Evolutionary conservation across 2,888 invertebrate species (phyloP), one percentile per base, ranked within the genome.

Genomic region (Apodemia duryi): DNA sequence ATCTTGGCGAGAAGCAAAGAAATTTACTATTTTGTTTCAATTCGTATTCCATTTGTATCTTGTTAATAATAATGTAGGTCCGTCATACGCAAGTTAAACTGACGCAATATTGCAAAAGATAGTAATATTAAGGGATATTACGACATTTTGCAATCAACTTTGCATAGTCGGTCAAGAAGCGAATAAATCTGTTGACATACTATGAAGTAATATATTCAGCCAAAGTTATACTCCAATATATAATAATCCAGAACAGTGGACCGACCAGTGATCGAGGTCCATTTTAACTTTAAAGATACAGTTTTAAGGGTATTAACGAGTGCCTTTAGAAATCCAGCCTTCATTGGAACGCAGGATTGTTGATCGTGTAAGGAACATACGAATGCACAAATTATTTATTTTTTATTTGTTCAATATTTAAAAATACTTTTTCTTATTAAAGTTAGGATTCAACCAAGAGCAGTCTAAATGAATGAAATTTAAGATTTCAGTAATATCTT

Each of bases 311-410:
- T 88, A 84, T 83, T 80, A 88, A 88, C 88, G 83, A 91, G 91
- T 91, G 91, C 91, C 91, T 91, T 91, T 84, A 83, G 80, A 85
- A 86, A 84, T 88, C 89, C 89, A 90, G 91, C 90, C 90, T 90
- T 90, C 86, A 83, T 75, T 77, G 79, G 83, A 83, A 80, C 76
- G 85, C 85, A 81, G 87, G 86, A 84, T 86, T 82, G 84, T 85
- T 82, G 85, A 85, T 85, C 82, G 85, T 83, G 83, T 78, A 77
- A 80, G 75, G 80, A 79, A 82, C 79, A 78, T 77, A 75, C 74
- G 75, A 72, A 73, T 73, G 74, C 75, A 75, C 74, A 74, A 78
- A 74, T 77, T 73, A 74, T 71, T 73, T 73, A 74, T 71, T 73
- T 75, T 74, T 76, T 76, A 77, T 62, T 65, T 67, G 49, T 67